Percentiles rank a stretch among this genome's conserved stretches.
phyloP scores from a whole-genome alignment of 2,113 vertebrate genomes.

The Aegotheles bennettii region DNA sequence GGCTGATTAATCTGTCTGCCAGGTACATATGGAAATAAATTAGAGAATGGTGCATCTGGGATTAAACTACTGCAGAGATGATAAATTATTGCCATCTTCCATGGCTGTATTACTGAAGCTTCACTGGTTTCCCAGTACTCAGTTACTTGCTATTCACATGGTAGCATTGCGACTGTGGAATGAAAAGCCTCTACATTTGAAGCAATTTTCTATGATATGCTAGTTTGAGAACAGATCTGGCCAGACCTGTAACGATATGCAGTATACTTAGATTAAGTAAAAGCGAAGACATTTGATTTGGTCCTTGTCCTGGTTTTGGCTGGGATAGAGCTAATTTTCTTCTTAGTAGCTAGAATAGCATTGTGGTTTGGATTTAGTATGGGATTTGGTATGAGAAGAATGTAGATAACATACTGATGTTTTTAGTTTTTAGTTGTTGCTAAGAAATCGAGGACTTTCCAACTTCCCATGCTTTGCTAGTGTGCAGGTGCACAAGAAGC shows the following conservation, averaged over 20 bases:
- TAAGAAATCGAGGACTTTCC: too few relatives aligned
- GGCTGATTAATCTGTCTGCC: conserved; percentile 80
- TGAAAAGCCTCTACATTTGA: background rate
- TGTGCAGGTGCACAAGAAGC: too few relatives aligned
- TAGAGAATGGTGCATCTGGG: conserved; percentile 76
- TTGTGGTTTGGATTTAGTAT: too few relatives aligned
- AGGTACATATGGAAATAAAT: conserved; percentile 83
- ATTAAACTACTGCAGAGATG: conserved; percentile 73
- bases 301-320: too few relatives aligned
- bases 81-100: conserved; percentile 73
- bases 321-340: too few relatives aligned
- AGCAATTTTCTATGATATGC: conserved; percentile 18
- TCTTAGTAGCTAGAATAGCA: too few relatives aligned
- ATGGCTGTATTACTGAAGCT: conserved; percentile 62
- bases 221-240: background rate
- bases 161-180: background rate
- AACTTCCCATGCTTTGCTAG: too few relatives aligned
- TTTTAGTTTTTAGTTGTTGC: too few relatives aligned
- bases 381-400: too few relatives aligned
- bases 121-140: conserved; percentile 28
- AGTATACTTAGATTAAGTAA: background rate
- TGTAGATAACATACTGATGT: too few relatives aligned
- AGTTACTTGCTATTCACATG: conserved; percentile 11
- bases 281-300: background rate
- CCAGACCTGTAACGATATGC: background rate